These are phyloP conservation scores for Strigops habroptila DNA, from an alignment of 2,113 vertebrate genomes.

Conservation along the genomic window DNA sequence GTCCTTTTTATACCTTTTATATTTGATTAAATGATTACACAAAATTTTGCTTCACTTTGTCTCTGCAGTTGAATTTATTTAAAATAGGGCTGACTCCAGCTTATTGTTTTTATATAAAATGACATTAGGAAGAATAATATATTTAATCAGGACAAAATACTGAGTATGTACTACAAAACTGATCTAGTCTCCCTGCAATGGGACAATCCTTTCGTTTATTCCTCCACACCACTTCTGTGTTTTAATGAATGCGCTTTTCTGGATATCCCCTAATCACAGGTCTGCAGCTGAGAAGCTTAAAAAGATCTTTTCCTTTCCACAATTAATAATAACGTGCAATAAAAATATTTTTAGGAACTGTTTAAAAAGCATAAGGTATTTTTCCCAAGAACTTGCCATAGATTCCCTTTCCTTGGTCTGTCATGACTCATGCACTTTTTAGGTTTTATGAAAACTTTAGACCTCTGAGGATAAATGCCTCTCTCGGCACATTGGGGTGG, in stretches of 20 bases:
- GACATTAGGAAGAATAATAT: background rate
- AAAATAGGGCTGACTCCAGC: background rate
- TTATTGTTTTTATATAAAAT: background rate
- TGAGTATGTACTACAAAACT: background rate
- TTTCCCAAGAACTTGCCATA: background rate
- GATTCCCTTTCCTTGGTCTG: background rate
- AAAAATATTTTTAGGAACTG: background rate
- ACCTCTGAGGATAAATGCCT: background rate
- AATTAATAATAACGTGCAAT: background rate
- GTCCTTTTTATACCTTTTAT: background rate
- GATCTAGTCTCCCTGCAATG: background rate
- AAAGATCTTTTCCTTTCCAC: background rate
- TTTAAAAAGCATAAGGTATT: background rate
- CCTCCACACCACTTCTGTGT: background rate
- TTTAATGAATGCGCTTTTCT: background rate
- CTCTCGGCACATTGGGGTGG: rapidly evolving
- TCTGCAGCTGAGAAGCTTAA: background rate
- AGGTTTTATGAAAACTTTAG: background rate
- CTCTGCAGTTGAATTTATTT: background rate
- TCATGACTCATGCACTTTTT: rapidly evolving
- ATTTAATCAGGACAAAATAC: background rate
- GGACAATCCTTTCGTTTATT: background rate
- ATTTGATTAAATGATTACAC: background rate
- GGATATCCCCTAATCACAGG: background rate
- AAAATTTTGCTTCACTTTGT: background rate